These are phyloP conservation scores for Ammospiza maritima DNA, from an alignment of 2,797 vertebrate genomes.

Conservation along the genomic window DNA sequence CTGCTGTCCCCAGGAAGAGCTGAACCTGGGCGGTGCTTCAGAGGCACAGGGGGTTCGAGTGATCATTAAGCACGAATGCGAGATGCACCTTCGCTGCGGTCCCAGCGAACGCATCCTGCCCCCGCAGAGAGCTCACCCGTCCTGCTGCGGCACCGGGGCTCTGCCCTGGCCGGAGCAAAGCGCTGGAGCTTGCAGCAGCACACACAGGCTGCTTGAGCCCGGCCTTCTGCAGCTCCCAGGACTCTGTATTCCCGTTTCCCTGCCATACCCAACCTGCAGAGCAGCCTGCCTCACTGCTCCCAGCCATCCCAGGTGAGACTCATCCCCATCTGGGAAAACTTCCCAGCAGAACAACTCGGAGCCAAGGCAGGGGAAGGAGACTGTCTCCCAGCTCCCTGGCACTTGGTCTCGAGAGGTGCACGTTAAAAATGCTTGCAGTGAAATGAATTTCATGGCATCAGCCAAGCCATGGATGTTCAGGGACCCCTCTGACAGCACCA, in stretches of 20 bases:
- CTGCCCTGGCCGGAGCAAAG: neutral
- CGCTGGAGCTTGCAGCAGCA: neutral
- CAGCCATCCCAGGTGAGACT: neutral
- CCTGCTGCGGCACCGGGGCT: fast-evolving
- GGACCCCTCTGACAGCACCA: neutral
- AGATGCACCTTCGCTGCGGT: fast-evolving
- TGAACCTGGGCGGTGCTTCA: neutral
- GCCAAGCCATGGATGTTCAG: neutral
- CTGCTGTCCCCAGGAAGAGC: neutral
- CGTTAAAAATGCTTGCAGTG: neutral
- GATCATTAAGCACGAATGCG: fast-evolving
- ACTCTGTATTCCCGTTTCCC: fast-evolving
- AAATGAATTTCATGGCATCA: neutral
- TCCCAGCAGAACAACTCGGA: neutral
- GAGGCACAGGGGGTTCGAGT: neutral
- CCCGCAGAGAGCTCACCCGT: neutral
- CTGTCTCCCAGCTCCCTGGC: neutral
- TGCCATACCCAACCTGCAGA: neutral
- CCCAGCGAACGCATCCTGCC: fast-evolving
- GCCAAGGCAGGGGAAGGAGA: neutral
- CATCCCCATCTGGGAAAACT: neutral
- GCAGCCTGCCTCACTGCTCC: neutral
- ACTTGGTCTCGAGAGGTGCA: fast-evolving
- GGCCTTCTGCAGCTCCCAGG: neutral
- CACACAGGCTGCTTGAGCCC: neutral